Evolutionary conservation across 2,888 invertebrate genomes (phyloP).

Genomic region (Dynastes tityus): DNA sequence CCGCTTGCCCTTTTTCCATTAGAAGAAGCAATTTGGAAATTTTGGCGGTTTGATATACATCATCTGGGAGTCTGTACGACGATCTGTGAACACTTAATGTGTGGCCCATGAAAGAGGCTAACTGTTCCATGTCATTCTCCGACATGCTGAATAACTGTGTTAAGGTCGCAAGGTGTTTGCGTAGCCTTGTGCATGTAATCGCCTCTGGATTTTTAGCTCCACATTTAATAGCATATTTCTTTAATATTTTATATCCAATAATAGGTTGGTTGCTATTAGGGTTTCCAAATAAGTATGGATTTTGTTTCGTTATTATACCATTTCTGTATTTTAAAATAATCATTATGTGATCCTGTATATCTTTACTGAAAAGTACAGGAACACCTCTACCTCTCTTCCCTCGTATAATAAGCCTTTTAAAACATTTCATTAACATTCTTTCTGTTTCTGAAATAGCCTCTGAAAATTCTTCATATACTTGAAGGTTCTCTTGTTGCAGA

Average conservation of each 20-base stretch:
- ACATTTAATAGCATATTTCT: conserved; percentile 43
- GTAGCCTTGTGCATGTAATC: conserved; percentile 28
- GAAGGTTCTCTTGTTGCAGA: not conserved
- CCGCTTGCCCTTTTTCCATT: conserved; percentile 55
- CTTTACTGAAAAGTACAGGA: conserved; percentile 21
- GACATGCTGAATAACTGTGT: conserved; percentile 56
- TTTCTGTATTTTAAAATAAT: not conserved
- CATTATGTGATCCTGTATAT: conserved; percentile 17
- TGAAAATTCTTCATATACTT: not conserved
- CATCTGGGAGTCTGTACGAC: conserved; percentile 51
- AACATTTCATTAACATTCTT: no score
- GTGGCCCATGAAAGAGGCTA: conserved; percentile 59
- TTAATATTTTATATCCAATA: conserved; percentile 54
- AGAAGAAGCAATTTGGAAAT: conserved; percentile 50
- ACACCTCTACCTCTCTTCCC: conserved; percentile 29
- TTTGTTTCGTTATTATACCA: not conserved
- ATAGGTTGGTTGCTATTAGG: conserved; percentile 45
- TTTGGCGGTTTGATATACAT: conserved; percentile 46
- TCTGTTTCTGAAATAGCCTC: no score
- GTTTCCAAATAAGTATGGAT: conserved; percentile 23
- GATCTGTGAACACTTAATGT: conserved; percentile 39
- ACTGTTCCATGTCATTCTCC: conserved; percentile 57
- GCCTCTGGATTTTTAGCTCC: no score
- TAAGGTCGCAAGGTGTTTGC: conserved; percentile 58
- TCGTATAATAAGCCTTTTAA: not conserved